A percentile compares a stretch with the other conserved stretches of the same genome.
Evolutionary conservation across 2,888 invertebrate species (phyloP).

Genomic region (Campopleginae sp.): DNA sequence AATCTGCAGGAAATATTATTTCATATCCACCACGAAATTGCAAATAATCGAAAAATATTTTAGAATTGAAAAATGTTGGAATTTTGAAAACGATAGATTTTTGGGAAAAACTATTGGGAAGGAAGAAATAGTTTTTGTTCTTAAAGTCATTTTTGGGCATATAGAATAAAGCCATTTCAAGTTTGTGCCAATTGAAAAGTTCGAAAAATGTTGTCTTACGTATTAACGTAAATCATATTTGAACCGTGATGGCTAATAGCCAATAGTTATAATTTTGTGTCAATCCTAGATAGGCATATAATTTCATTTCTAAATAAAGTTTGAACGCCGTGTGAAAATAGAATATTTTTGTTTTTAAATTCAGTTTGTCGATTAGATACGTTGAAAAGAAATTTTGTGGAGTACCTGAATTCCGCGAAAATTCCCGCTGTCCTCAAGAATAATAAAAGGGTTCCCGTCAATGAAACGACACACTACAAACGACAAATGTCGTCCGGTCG

Average conservation of each 20-base stretch:
- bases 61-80: neutral
- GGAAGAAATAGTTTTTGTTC: neutral
- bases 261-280: neutral
- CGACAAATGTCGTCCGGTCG: conserved; percentile 68
- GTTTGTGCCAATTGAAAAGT: neutral
- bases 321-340: conserved; percentile 24
- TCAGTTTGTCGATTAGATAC: conserved; percentile 61
- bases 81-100: neutral
- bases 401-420: conserved; percentile 72
- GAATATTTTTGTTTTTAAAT: conserved; percentile 28
- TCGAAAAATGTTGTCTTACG: neutral
- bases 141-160: neutral
- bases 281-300: neutral
- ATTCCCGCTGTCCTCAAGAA: conserved; percentile 70
- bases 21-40: neutral
- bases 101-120: neutral
- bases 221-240: conserved; percentile 21
- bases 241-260: neutral
- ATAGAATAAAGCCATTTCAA: neutral
- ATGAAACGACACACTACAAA: conserved; percentile 74
- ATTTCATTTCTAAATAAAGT: neutral
- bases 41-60: neutral
- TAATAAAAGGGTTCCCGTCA: conserved; percentile 71
- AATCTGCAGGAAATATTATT: neutral
- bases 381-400: conserved; percentile 64